A percentile compares a stretch with the other conserved stretches of the same genome.
These are phyloP conservation scores for Drosophila hamatofila DNA, from an alignment of 2,888 invertebrate genomes.

Conservation along the genomic window DNA sequence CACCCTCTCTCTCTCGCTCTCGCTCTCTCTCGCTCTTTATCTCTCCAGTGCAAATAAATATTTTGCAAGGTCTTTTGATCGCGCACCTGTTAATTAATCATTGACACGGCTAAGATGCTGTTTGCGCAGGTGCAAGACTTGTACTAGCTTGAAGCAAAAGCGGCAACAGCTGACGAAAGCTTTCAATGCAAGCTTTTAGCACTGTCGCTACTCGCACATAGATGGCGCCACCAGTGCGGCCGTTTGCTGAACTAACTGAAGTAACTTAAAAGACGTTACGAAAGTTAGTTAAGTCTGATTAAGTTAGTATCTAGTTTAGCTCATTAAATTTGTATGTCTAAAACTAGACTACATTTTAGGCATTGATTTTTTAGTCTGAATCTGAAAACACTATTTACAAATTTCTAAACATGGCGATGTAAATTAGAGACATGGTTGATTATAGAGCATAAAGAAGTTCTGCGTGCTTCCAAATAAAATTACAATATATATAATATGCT, in stretches of 20 bases:
- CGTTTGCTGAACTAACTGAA: neutral
- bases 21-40: neutral
- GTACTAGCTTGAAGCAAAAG: conserved; percentile 30
- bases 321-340: too few species aligned
- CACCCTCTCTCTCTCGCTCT: neutral
- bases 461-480: too few species aligned
- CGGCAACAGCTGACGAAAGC: conserved; percentile 7
- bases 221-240: conserved; percentile 40
- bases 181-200: conserved; percentile 3
- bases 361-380: too few species aligned
- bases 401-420: too few species aligned
- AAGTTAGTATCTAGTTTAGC: too few species aligned
- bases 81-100: conserved; percentile 9
- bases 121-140: conserved; percentile 40
- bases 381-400: too few species aligned
- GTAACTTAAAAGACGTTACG: neutral
- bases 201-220: neutral
- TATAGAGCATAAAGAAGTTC: too few species aligned
- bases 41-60: conserved; percentile 31
- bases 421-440: too few species aligned
- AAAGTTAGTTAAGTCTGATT: neutral
- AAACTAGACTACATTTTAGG: too few species aligned
- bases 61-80: conserved; percentile 51
- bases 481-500: too few species aligned
- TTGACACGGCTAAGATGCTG: neutral